Evolutionary conservation across 1,140 invertebrate species (phyloP).

Genomic region (Arctopsyche grandis): DNA sequence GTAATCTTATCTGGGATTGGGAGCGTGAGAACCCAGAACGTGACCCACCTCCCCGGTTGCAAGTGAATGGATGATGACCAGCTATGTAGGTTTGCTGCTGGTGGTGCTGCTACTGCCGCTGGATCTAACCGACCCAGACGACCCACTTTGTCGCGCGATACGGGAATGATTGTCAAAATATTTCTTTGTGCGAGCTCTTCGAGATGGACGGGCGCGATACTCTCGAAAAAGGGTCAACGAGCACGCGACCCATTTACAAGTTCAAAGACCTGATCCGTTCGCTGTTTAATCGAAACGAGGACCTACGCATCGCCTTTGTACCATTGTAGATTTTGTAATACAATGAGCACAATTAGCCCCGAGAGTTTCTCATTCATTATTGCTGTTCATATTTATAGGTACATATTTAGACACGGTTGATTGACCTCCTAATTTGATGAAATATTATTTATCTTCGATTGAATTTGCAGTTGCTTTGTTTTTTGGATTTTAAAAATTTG

Average conservation of each 20-base stretch:
- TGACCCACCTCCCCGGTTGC: constrained; percentile 34
- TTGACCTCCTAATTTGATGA: too few species aligned
- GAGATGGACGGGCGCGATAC: background rate
- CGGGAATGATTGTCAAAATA: background rate
- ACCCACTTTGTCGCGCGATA: background rate
- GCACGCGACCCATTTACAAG: background rate
- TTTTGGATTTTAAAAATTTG: too few species aligned
- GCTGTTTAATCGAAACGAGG: background rate
- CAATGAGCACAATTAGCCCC: too few species aligned
- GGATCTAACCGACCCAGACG: background rate
- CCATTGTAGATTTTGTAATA: too few species aligned
- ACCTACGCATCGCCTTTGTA: background rate
- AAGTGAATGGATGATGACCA: constrained; percentile 21
- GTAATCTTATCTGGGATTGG: constrained; percentile 37
- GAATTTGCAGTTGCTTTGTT: too few species aligned
- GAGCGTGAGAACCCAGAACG: constrained; percentile 49
- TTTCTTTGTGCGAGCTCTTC: background rate
- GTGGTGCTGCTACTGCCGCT: too few species aligned
- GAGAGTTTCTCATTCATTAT: too few species aligned
- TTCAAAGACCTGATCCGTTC: background rate
- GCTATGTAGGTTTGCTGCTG: background rate
- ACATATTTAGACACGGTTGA: too few species aligned
- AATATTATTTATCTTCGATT: too few species aligned
- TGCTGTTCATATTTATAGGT: too few species aligned
- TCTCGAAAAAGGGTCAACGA: background rate